Percentiles rank a stretch among this genome's conserved stretches.
Evolutionary conservation across 2,113 vertebrate species (phyloP).

Genomic region (Carassius carassius): DNA sequence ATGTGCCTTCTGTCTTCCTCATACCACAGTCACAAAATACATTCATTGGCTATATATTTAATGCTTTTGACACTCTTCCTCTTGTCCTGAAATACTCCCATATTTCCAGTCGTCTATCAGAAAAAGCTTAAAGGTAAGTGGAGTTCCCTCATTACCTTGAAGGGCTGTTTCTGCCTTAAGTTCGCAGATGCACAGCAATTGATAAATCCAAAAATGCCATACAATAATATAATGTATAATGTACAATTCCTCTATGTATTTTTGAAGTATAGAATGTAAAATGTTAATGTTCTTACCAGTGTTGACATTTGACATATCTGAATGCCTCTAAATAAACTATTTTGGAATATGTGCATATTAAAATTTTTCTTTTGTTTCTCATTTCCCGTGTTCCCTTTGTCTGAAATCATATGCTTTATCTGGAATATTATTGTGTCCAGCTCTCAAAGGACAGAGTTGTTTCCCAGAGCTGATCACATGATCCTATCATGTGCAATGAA

Average conservation of each 20-base stretch:
- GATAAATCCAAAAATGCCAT: background rate
- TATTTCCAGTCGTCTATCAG: slow-evolving; percentile 59
- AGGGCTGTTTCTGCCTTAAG: slow-evolving; percentile 55
- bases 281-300: background rate
- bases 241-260: background rate
- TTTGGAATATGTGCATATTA: slow-evolving; percentile 17
- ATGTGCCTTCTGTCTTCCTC: slow-evolving; percentile 3
- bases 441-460: slow-evolving; percentile 64
- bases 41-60: slow-evolving; percentile 17
- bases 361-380: slow-evolving; percentile 24
- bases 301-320: slow-evolving; percentile 56
- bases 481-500: slow-evolving; percentile 67
- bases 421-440: slow-evolving; percentile 68
- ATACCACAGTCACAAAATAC: background rate
- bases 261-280: background rate
- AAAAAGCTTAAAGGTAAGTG: slow-evolving; percentile 72
- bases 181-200: slow-evolving; percentile 59
- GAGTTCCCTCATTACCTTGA: slow-evolving; percentile 59
- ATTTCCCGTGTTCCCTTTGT: slow-evolving; percentile 52
- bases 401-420: slow-evolving; percentile 62
- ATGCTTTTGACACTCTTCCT: background rate
- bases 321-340: slow-evolving; percentile 64
- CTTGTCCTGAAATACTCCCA: slow-evolving; percentile 35
- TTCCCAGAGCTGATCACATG: slow-evolving; percentile 71
- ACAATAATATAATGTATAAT: background rate